Conservation (phyloP, 2,113 vertebrate genomes). For the Corapipo altera region DNA sequence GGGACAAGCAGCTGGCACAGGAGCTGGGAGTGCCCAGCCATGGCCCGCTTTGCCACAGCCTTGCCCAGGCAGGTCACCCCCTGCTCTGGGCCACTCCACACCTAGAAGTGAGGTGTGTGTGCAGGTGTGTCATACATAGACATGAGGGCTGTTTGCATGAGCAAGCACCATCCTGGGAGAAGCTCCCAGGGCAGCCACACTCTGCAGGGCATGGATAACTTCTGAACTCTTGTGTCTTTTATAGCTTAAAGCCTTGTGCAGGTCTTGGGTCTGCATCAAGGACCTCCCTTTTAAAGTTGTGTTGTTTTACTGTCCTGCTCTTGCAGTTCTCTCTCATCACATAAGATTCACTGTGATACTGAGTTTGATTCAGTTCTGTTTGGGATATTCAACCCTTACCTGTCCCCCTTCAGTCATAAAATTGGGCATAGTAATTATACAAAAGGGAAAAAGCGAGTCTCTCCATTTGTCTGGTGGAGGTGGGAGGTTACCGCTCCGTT, state of each 20-base stretch:
- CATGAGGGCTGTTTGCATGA: not conserved
- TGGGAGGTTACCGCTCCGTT: not conserved
- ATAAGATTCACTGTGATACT: not conserved
- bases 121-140: not conserved
- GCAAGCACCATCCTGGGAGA: not conserved
- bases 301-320: not conserved
- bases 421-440: not conserved
- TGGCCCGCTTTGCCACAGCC: not conserved
- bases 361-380: not conserved
- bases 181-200: not conserved
- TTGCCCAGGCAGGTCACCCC: not conserved
- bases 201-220: not conserved
- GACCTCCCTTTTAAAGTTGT: not conserved
- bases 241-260: not conserved
- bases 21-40: not conserved
- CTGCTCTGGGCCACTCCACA: not conserved
- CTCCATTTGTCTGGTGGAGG: not conserved
- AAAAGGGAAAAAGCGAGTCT: not conserved
- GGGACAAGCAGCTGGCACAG: not conserved
- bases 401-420: not conserved
- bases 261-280: not conserved
- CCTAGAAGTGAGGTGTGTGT: not conserved
- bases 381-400: not conserved
- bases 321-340: accelerated
- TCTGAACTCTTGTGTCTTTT: not conserved